A percentile compares a stretch with the other conserved stretches of the same genome.
Evolutionary conservation across 37 sponge, comb jelly and placozoan genomes (phyloP).

Genomic region (Ephydatia muelleri): DNA sequence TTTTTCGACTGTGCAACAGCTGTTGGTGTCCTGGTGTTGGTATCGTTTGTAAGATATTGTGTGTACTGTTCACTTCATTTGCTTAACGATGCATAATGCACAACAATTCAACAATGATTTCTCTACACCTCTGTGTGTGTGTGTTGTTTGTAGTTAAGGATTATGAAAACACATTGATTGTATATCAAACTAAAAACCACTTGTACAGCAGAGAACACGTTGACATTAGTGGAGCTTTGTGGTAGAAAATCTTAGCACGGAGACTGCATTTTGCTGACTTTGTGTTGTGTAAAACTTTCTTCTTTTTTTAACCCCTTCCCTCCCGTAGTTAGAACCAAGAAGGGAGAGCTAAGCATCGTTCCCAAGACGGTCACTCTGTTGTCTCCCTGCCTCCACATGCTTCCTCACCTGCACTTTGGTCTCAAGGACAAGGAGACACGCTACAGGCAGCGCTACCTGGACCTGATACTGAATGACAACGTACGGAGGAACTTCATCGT

Average conservation of each 20-base stretch:
- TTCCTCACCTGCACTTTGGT: conserved; percentile 97
- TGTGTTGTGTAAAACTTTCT: too few species aligned
- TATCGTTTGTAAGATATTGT: too few species aligned
- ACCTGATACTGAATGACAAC: conserved; percentile 90
- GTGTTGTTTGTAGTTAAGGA: too few species aligned
- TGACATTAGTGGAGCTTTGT: not conserved
- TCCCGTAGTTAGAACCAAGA: conserved; percentile 85
- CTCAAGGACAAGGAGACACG: conserved; percentile 98
- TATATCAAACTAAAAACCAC: not conserved
- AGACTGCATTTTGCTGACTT: too few species aligned
- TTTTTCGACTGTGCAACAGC: too few species aligned
- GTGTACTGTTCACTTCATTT: too few species aligned
- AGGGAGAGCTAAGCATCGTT: conserved; percentile 95
- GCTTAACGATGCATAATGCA: too few species aligned
- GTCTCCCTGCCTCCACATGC: conserved; percentile 95
- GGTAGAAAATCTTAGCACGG: too few species aligned
- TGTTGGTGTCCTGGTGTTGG: too few species aligned
- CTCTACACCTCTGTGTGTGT: too few species aligned
- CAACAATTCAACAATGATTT: too few species aligned
- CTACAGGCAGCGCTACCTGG: conserved; percentile 94
- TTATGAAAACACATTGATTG: too few species aligned
- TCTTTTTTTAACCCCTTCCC: not conserved
- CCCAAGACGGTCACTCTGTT: conserved; percentile 79
- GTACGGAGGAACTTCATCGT: conserved; percentile 82
- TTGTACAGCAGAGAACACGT: not conserved